Evolutionary conservation across 1,140 invertebrate genomes (phyloP).

Genomic region (Laodelphax striatellus): DNA sequence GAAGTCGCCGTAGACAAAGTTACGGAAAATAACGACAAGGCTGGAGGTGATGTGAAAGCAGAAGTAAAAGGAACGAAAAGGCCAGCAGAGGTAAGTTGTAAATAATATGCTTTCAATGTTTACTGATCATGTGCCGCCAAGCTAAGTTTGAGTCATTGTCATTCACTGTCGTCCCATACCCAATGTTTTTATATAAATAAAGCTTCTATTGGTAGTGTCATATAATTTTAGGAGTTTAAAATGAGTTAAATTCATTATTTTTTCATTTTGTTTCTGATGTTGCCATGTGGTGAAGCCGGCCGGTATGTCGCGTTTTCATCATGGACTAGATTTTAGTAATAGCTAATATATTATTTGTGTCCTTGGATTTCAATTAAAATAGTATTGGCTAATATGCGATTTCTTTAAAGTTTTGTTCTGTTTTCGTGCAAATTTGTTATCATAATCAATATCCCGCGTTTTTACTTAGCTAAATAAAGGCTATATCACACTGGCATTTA

Average conservation of each 20-base stretch:
- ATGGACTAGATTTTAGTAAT: background rate
- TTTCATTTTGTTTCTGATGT: background rate
- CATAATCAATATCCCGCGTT: too few relatives aligned
- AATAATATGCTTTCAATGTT: conserved; percentile 8
- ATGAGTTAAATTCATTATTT: too few relatives aligned
- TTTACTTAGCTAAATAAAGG: too few relatives aligned
- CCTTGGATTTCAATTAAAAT: too few relatives aligned
- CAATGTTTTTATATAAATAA: conserved; percentile 8
- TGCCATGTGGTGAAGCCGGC: background rate
- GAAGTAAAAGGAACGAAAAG: conserved; percentile 77
- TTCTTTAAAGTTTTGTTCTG: too few relatives aligned
- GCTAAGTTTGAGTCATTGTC: background rate
- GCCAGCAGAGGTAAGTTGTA: conserved; percentile 66
- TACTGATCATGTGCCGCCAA: conserved; percentile 2
- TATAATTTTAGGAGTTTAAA: background rate
- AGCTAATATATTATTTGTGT: too few relatives aligned
- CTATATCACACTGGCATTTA: background rate
- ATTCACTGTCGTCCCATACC: background rate
- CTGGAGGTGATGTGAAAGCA: conserved; percentile 54
- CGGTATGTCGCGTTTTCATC: conserved; percentile 1
- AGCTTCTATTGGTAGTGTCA: background rate
- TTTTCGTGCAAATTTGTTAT: too few relatives aligned
- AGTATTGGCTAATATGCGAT: too few relatives aligned
- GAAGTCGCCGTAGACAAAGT: conserved; percentile 71
- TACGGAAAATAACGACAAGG: conserved; percentile 57